Evolutionary conservation across 23 tunicate genomes (phyloP), one percentile per base, ranked within the genome.

Genomic region (Halocynthia aurantium): DNA sequence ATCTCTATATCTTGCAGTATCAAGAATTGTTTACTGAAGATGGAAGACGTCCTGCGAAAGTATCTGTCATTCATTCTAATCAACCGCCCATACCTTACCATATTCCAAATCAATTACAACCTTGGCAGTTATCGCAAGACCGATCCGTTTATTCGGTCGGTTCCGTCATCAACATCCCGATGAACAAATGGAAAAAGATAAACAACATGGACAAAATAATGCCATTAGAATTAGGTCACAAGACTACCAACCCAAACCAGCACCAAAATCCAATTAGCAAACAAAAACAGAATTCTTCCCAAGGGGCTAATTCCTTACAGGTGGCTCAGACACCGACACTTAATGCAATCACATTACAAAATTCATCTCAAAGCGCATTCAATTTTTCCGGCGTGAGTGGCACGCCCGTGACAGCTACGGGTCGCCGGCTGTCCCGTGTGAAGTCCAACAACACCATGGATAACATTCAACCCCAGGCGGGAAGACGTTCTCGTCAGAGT

Each of bases 11-110:
- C 22, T 60, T 86, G 8, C 98, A 92, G 62, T 92, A 83, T 69
- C 98, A 92, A 61, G 98, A 92, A 69, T 67, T 92, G 68, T 92
- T 92, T 78, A 80, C 98, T 18, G 98, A 92, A 73, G 98, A 92
- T 69, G 98, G 98, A 0, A 82, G 98, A 69, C 82, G 98, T 61
- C 91, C 98, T 6, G 98, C 85, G 6, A 86, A 86, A 15, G 85
- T 92, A 22, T 73, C 83, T 9, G 85, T 82, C 62, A 85, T 82
- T 21, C 78, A 74, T 74, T 19, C 31, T 0, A 54, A 54, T 53
- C 55, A 74, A 64, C 21, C 65, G 55, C 60, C 78, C 5, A 21
- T 54, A 10, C 20, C 56, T 53, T 74, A 74, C 22, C 78, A 92
- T 85, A 79, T 86, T 21, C 98, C 98, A 6, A 58, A 76, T 53